Evolutionary conservation across 2,113 vertebrate species (phyloP).

Genomic region (Pterocles burchelli): DNA sequence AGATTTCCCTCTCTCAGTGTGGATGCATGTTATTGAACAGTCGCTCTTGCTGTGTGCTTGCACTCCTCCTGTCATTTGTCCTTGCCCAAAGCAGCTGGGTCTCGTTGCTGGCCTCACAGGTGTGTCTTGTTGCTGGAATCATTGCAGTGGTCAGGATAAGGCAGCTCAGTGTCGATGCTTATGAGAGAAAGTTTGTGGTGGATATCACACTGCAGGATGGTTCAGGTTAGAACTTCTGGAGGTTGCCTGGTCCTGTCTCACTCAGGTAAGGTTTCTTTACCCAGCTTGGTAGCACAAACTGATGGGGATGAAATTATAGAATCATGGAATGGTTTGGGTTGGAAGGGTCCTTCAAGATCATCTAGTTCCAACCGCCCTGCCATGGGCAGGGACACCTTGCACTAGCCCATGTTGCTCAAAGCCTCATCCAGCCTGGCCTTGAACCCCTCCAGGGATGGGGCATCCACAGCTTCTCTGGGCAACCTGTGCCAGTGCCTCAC

Average conservation of each 20-base stretch:
- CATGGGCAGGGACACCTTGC: too few species aligned
- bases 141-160: not conserved
- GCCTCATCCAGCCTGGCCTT: too few species aligned
- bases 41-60: not conserved
- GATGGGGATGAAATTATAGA: not conserved
- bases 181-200: not conserved
- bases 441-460: too few species aligned
- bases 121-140: not conserved
- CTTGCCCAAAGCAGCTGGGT: not conserved
- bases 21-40: accelerated
- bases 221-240: not conserved
- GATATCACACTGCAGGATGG: accelerated
- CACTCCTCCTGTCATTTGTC: accelerated
- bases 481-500: too few species aligned
- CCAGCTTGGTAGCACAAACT: not conserved
- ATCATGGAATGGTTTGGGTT: too few species aligned
- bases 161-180: not conserved
- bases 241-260: accelerated
- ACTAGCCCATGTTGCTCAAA: too few species aligned
- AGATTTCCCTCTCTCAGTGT: not conserved
- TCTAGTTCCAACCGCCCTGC: too few species aligned
- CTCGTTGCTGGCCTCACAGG: not conserved
- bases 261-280: not conserved
- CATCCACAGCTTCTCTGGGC: too few species aligned
- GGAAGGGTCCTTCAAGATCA: too few species aligned